These are phyloP conservation scores for Anoplius nigerrimus DNA, from an alignment of 2,888 invertebrate genomes.

Conservation along the genomic window DNA sequence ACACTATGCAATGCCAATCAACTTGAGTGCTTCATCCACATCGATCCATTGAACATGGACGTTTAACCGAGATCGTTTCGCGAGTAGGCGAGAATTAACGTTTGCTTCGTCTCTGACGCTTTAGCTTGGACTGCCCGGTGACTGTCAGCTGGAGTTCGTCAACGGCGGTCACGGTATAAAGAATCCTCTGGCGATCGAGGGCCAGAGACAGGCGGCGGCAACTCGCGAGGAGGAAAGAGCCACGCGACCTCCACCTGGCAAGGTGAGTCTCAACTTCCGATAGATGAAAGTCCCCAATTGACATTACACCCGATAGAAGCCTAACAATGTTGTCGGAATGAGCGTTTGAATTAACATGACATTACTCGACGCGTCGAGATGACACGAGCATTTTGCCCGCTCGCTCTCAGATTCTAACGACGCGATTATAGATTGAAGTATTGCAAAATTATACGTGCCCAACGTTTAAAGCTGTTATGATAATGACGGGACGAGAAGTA, in stretches of 20 bases:
- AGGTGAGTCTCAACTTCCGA: slow-evolving; percentile 56
- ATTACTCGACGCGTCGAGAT: too few relatives aligned
- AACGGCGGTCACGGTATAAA: slow-evolving; percentile 98
- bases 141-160: slow-evolving; percentile 94
- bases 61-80: too few relatives aligned
- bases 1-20: slow-evolving; percentile 72
- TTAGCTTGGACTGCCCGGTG: slow-evolving; percentile 91
- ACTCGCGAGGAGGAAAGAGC: slow-evolving; percentile 80
- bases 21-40: slow-evolving; percentile 71
- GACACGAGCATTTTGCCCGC: too few relatives aligned
- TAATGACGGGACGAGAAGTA: too few relatives aligned
- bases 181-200: slow-evolving; percentile 88
- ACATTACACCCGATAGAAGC: neutral
- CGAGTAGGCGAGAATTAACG: slow-evolving; percentile 6
- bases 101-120: slow-evolving; percentile 28
- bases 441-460: too few relatives aligned
- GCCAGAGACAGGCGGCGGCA: slow-evolving; percentile 68
- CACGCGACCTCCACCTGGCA: slow-evolving; percentile 66
- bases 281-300: neutral
- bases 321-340: neutral
- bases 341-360: neutral
- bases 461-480: too few relatives aligned
- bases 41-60: too few relatives aligned
- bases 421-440: neutral
- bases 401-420: neutral